Evolutionary conservation across 2,113 vertebrate species (phyloP).

Genomic region (Egretta garzetta): DNA sequence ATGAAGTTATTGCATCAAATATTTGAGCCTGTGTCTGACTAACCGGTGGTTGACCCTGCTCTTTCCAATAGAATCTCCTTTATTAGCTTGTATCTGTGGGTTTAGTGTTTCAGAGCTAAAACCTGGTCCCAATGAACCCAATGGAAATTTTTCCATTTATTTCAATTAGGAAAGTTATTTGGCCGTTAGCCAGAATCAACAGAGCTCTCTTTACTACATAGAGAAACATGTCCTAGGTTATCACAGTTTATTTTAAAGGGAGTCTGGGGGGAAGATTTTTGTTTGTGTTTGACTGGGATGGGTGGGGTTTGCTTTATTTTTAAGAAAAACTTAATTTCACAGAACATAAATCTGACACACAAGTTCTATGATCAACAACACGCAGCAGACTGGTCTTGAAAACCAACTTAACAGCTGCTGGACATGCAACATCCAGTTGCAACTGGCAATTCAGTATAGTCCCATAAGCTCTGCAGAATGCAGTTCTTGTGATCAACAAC

Average conservation of each 20-base stretch:
- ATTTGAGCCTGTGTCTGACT: background rate
- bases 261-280: background rate
- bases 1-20: background rate
- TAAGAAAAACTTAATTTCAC: background rate
- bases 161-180: constrained; percentile 13
- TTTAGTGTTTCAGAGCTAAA: constrained; percentile 32
- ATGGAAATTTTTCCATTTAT: background rate
- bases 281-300: background rate
- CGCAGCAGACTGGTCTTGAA: background rate
- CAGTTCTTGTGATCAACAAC: background rate
- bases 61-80: background rate
- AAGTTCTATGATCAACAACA: background rate
- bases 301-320: background rate
- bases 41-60: background rate
- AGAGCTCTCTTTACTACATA: background rate
- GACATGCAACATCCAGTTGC: background rate
- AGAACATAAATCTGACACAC: background rate
- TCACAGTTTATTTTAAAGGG: background rate
- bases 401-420: background rate
- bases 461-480: background rate
- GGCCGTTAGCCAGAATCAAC: constrained; percentile 7
- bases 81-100: background rate
- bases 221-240: background rate
- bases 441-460: background rate
- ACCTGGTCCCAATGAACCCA: background rate